Conservation (phyloP, 1,140 invertebrate species). For the Steinernema feltiae region DNA sequence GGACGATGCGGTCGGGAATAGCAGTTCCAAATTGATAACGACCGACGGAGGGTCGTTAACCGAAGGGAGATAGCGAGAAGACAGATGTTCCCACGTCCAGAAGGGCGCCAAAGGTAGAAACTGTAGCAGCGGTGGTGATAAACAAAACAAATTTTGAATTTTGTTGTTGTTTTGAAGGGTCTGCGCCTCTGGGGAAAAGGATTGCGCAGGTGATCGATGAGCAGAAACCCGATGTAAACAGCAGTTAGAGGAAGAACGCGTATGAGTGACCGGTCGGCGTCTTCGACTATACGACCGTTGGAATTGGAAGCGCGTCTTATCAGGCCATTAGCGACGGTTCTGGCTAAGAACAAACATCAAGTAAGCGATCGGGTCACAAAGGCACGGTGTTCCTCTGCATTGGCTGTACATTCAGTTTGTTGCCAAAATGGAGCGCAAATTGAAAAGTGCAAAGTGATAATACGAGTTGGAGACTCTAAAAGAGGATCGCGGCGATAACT, state of each 20-base stretch:
- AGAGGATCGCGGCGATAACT: too few relatives aligned
- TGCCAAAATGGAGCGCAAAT: background rate
- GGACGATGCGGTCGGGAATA: background rate
- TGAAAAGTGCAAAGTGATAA: slow-evolving; percentile 1
- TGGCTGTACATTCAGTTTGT: background rate
- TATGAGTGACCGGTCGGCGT: background rate
- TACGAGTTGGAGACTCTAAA: too few relatives aligned
- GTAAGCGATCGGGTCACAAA: background rate
- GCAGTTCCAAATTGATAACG: background rate
- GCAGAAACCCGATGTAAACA: background rate
- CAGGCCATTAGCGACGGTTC: background rate
- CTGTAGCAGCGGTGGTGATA: background rate
- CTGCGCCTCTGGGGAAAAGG: background rate
- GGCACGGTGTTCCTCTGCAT: background rate
- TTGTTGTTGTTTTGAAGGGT: background rate
- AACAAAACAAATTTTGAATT: background rate
- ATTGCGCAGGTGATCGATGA: background rate
- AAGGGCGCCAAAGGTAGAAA: background rate
- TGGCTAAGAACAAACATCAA: background rate
- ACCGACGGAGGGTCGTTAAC: background rate
- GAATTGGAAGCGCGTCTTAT: background rate
- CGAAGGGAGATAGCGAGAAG: background rate
- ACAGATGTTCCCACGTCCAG: background rate
- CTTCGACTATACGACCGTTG: background rate
- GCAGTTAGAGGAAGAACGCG: background rate